phyloP scores from a whole-genome alignment of 2,888 invertebrate species.

The Gymnoscelis rufifasciata region DNA sequence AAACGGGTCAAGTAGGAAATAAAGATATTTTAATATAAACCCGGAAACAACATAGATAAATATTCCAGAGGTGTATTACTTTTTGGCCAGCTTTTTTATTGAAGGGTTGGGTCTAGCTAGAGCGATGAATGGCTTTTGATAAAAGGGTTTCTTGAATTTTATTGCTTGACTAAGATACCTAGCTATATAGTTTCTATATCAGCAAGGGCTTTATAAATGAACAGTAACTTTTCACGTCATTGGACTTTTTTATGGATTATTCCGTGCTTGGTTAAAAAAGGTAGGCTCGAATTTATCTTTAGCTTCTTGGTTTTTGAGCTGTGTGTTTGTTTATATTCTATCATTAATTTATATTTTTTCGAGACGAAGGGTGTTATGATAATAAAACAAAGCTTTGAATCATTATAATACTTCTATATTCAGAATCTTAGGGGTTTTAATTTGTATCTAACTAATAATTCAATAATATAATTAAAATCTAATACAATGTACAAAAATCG shows the following conservation, averaged over 20 bases:
- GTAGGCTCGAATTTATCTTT: too few species aligned
- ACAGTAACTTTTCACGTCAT: not conserved
- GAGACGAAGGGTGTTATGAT: too few species aligned
- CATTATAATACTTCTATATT: constrained; percentile 65
- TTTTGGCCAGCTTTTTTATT: not conserved
- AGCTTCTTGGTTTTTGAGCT: too few species aligned
- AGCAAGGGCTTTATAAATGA: not conserved
- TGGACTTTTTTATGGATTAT: too few species aligned
- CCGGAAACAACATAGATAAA: constrained; percentile 17
- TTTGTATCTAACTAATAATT: constrained; percentile 66
- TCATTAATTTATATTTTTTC: too few species aligned
- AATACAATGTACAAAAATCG: constrained; percentile 71
- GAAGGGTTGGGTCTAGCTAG: not conserved
- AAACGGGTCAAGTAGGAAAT: constrained; percentile 31
- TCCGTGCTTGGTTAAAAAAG: too few species aligned
- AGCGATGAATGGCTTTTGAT: constrained; percentile 9
- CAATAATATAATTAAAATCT: constrained; percentile 71
- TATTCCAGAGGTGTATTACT: constrained; percentile 4
- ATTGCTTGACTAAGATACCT: not conserved
- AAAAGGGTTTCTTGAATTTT: constrained; percentile 6
- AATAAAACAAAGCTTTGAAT: constrained; percentile 34
- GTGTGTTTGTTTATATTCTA: too few species aligned
- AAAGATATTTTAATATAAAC: constrained; percentile 34
- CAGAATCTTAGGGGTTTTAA: constrained; percentile 69
- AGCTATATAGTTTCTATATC: not conserved